These are phyloP conservation scores for Drosophila eohydei DNA, from an alignment of 2,888 invertebrate species.

Conservation along the genomic window DNA sequence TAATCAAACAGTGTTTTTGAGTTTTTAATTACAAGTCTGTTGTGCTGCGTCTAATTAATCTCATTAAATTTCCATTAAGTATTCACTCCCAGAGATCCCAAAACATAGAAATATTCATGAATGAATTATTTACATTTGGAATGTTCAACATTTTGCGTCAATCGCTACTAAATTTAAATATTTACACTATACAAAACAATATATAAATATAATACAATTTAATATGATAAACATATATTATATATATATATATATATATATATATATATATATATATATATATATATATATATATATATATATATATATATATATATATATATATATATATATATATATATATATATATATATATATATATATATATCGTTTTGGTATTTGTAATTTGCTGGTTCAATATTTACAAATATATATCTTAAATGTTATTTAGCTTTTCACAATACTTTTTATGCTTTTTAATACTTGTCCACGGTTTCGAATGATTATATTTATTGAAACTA, in stretches of 20 bases:
- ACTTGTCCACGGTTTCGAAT: background rate
- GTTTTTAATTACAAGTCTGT: background rate
- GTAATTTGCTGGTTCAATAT: conserved; percentile 21
- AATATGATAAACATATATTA: background rate
- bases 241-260: background rate
- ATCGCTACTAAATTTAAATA: conserved; percentile 5
- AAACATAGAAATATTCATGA: background rate
- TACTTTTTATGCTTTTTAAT: background rate
- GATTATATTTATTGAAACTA: no score
- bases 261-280: background rate
- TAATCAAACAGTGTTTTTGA: background rate
- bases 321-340: background rate
- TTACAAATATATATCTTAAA: conserved; percentile 29
- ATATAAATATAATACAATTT: background rate
- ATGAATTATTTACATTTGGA: conserved; percentile 16
- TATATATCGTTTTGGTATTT: background rate
- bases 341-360: background rate
- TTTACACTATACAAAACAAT: background rate
- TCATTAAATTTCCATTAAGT: background rate
- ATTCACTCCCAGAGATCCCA: background rate
- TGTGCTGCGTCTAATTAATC: background rate
- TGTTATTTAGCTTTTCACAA: conserved; percentile 36
- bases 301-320: background rate
- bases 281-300: background rate
- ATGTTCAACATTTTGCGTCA: background rate